Conservation (phyloP, 2,888 invertebrate genomes). For the Mythimna albipuncta region DNA sequence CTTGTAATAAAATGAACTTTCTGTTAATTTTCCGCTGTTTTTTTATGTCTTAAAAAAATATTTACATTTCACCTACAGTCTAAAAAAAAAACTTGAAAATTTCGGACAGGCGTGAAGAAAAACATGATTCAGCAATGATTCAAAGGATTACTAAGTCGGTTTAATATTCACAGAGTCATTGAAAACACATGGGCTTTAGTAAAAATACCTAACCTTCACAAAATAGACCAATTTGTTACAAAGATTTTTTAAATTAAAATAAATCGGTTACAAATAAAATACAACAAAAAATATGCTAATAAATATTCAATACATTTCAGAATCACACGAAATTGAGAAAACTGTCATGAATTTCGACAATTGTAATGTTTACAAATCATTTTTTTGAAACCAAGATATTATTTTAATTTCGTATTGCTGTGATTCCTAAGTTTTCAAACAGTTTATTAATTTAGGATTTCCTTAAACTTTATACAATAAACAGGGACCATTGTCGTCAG, state of each 20-base stretch:
- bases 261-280: neutral
- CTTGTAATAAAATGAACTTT: neutral
- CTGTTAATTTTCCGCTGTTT: neutral
- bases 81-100: neutral
- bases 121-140: constrained; percentile 35
- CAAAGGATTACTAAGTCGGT: constrained; percentile 28
- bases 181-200: constrained; percentile 8
- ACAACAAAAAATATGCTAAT: neutral
- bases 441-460: constrained; percentile 23
- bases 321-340: neutral
- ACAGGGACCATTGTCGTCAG: constrained; percentile 1
- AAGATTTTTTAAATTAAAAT: no score
- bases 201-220: neutral
- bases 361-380: neutral
- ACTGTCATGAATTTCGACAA: neutral
- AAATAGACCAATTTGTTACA: no score
- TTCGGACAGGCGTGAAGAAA: neutral
- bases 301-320: constrained; percentile 1
- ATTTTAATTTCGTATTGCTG: constrained; percentile 8
- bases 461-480: neutral
- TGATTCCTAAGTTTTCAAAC: constrained; percentile 24
- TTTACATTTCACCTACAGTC: neutral
- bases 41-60: constrained; percentile 5
- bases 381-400: neutral
- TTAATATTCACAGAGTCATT: constrained; percentile 13